Evolutionary conservation across 2,888 invertebrate species (phyloP).

Genomic region (Melieria picta): DNA sequence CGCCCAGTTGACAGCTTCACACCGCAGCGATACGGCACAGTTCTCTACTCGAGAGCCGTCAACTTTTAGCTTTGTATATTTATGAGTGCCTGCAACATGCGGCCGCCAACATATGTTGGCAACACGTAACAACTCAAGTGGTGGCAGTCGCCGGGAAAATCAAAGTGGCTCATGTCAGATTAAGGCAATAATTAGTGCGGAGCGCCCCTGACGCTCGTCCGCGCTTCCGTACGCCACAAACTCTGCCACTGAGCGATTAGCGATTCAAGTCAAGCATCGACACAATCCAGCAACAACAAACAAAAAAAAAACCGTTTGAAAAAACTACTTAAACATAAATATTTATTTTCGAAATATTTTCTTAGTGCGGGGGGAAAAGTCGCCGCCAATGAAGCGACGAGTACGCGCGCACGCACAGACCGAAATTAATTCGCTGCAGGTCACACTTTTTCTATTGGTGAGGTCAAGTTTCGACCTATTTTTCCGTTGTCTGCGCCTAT

Average conservation of each 20-base stretch:
- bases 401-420: conserved; percentile 42
- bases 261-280: conserved; percentile 1
- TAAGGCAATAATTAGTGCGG: conserved; percentile 45
- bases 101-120: neutral
- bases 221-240: conserved; percentile 5
- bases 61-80: conserved; percentile 39
- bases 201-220: neutral
- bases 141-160: conserved; percentile 31
- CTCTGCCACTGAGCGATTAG: conserved; percentile 26
- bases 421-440: conserved; percentile 42
- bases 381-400: too few relatives aligned
- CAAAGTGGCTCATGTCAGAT: conserved; percentile 52
- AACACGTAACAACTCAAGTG: neutral
- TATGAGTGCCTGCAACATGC: conserved; percentile 45
- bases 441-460: conserved; percentile 49
- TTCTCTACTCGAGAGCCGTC: too few relatives aligned
- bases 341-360: conserved; percentile 56
- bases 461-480: conserved; percentile 57
- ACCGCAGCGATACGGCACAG: too few relatives aligned
- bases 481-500: conserved; percentile 35
- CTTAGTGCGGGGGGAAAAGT: neutral
- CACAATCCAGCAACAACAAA: neutral
- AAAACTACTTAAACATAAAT: conserved; percentile 45
- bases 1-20: neutral
- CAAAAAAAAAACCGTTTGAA: neutral